Conservation (phyloP, 2,888 invertebrate species). For the Odontocerum albicorne region DNA sequence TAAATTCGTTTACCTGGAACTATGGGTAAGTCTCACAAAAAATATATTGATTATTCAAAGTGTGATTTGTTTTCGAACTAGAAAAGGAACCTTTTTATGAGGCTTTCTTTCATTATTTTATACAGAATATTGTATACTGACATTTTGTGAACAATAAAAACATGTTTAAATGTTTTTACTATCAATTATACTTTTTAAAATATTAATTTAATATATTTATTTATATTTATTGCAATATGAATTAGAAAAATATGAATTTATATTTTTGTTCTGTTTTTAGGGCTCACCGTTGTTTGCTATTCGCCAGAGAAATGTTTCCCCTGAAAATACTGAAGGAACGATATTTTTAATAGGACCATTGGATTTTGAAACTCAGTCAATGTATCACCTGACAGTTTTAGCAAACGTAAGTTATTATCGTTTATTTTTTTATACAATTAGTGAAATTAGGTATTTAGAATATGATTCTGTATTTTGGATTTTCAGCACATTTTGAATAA, state of each 20-base stretch:
- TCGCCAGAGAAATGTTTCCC: conserved; percentile 72
- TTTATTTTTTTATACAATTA: no score
- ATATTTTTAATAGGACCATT: conserved; percentile 75
- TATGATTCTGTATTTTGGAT: no score
- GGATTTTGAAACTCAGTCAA: conserved; percentile 87
- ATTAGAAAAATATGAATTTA: no score
- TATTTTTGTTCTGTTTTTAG: conserved; percentile 50
- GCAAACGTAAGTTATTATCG: conserved; percentile 72
- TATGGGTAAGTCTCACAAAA: conserved; percentile 65
- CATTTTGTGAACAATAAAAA: no score
- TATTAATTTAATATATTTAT: no score
- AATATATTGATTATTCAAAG: conserved; percentile 28
- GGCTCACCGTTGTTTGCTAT: conserved; percentile 77
- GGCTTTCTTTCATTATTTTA: no score
- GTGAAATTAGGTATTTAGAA: neutral
- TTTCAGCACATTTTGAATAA: no score
- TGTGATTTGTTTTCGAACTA: conserved; percentile 21
- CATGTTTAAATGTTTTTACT: no score
- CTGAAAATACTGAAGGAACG: conserved; percentile 78
- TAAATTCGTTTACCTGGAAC: conserved; percentile 78
- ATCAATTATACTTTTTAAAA: no score
- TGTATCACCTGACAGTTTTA: conserved; percentile 83
- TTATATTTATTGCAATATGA: no score
- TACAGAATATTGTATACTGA: no score
- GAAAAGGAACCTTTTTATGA: neutral